Conservation (phyloP, 2,888 invertebrate species). For the Phaedon cochleariae region DNA sequence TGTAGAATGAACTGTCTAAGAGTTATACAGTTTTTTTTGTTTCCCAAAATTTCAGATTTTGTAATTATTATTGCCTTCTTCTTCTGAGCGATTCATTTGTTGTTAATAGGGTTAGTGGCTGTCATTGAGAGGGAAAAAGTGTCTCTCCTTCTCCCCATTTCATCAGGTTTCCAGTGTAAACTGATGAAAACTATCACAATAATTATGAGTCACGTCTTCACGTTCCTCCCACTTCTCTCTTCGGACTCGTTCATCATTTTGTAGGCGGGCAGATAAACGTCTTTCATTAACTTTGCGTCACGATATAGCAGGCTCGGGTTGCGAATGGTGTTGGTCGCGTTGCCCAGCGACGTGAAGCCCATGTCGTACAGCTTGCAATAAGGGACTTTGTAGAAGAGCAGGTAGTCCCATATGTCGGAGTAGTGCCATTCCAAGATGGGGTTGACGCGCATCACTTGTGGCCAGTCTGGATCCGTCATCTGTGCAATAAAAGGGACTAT, state of each 20-base stretch:
- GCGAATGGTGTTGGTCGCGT: conserved; percentile 78
- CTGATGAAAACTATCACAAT: too few relatives aligned
- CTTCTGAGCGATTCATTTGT: too few relatives aligned
- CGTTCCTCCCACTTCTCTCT: conserved; percentile 70
- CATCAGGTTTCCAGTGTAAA: too few relatives aligned
- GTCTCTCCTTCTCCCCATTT: too few relatives aligned
- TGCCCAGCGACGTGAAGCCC: conserved; percentile 93
- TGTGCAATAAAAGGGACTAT: conserved; percentile 60
- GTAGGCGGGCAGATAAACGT: conserved; percentile 78
- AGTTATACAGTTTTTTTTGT: too few relatives aligned
- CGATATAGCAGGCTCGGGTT: conserved; percentile 75
- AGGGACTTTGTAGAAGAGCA: conserved; percentile 79
- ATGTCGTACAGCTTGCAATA: conserved; percentile 92
- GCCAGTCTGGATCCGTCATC: conserved; percentile 92
- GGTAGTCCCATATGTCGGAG: conserved; percentile 89
- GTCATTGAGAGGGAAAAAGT: too few relatives aligned
- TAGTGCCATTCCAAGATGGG: conserved; percentile 95
- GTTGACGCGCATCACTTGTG: conserved; percentile 85
- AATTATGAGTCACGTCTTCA: not conserved
- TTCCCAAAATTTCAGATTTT: too few relatives aligned
- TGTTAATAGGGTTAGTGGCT: too few relatives aligned
- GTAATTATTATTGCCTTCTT: too few relatives aligned
- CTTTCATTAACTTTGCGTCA: conserved; percentile 61
- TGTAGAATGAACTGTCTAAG: too few relatives aligned
- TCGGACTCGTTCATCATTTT: conserved; percentile 67